Evolutionary conservation across 1,140 invertebrate genomes (phyloP), one percentile per base, ranked within the genome.

Genomic region (Drosophila orena): DNA sequence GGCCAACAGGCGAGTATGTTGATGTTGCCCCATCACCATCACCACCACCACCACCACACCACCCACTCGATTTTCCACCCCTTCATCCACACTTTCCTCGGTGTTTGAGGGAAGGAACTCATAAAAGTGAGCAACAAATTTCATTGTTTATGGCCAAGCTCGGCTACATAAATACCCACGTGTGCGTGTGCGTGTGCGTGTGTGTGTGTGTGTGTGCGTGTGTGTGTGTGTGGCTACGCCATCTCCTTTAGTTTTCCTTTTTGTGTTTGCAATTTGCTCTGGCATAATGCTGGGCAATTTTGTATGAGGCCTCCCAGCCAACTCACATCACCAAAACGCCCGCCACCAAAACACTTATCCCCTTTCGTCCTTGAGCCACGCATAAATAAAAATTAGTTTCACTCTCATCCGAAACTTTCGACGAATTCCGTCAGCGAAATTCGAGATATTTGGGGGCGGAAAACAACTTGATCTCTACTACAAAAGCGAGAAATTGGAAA

Each of bases 71-170:
- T 42, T 49, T 40, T 10, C 4, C 15, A n/a, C 24, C 27, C 8
- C 17, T 30, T 15, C n/a, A 30, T 2, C 53, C 11, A 30, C 46
- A 14, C 49, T 46, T 47, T 24, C 59, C n/a, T n/a, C 14, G 50
- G 44, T 46, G 49, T 68, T 71, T 85, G 81, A 81, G 73, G 65
- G 62, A 72, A 81, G 75, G 66, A 76, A 88, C 79, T 85, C 85
- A 90, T 90, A 90, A 90, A 90, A 90, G 79, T 79, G 79, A 90
- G 86, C 86, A 90, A 90, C 86, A 90, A 90, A 90, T 85, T 90
- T 79, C 86, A 86, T 86, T 90, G 71, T 86, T 90, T 90, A 90
- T 79, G 61, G 55, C 71, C 58, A 64, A 47, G 60, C 47, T 54
- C 22, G 22, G 17, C 44, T 55, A 20, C 40, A 42, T 38, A 38